These are phyloP conservation scores for Mormyrus lacerda DNA, from an alignment of 2,113 vertebrate genomes.

Conservation along the genomic window DNA sequence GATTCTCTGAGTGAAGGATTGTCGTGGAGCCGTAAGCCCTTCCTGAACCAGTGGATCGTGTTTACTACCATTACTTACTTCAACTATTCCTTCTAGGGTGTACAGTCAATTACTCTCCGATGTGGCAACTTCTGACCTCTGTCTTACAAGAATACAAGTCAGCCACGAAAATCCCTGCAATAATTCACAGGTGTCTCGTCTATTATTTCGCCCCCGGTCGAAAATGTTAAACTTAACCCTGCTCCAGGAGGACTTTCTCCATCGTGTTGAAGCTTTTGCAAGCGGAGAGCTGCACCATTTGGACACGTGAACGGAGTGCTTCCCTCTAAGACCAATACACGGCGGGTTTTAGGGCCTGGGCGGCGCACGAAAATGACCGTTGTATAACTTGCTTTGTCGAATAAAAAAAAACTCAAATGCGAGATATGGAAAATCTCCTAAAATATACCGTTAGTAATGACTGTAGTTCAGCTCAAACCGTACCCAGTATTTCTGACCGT, in stretches of 20 bases:
- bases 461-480: not conserved
- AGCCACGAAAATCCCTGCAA: not conserved
- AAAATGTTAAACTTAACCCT: slow-evolving; percentile 48
- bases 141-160: not conserved
- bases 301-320: not conserved
- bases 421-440: not conserved
- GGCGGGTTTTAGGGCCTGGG: slow-evolving; percentile 19
- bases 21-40: slow-evolving; percentile 95
- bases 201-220: not conserved
- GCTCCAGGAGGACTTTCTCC: slow-evolving; percentile 62
- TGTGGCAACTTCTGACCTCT: not conserved
- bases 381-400: slow-evolving; percentile 18
- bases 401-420: not conserved
- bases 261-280: slow-evolving; percentile 46
- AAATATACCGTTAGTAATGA: not conserved
- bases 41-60: slow-evolving; percentile 96
- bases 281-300: slow-evolving; percentile 45
- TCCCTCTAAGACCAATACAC: not conserved
- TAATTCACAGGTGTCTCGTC: not conserved
- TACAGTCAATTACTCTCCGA: not conserved
- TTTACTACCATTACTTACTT: slow-evolving; percentile 80
- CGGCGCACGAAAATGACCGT: not conserved
- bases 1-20: slow-evolving; percentile 87
- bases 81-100: not conserved
- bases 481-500: not conserved